A percentile compares a stretch with the other conserved stretches of the same genome.
These are phyloP conservation scores for Adelges cooleyi DNA, from an alignment of 1,140 invertebrate genomes.

Conservation along the genomic window DNA sequence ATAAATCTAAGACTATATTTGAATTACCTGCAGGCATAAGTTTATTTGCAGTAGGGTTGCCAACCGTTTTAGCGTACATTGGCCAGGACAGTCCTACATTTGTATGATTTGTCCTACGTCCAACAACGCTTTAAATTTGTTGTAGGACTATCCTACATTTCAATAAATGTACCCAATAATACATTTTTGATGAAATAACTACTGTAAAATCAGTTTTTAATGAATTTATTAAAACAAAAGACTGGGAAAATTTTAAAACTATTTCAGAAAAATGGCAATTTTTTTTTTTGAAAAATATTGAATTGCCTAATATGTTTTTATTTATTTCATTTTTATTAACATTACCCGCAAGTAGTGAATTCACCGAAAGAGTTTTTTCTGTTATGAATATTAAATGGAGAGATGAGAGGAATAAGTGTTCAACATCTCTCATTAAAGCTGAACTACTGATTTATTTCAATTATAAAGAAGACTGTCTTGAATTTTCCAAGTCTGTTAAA, in stretches of 20 bases:
- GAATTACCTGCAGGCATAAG: too few relatives aligned
- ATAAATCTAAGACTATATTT: too few relatives aligned
- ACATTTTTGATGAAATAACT: not conserved
- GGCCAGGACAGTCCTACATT: too few relatives aligned
- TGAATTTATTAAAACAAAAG: not conserved
- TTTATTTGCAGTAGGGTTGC: too few relatives aligned
- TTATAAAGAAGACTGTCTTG: not conserved
- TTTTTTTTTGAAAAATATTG: not conserved
- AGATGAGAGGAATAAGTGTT: not conserved
- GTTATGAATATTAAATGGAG: slow-evolving; percentile 2
- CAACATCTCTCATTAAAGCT: not conserved
- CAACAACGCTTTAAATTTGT: too few relatives aligned
- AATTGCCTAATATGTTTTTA: not conserved
- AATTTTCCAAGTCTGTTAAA: not conserved
- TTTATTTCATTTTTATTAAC: not conserved
- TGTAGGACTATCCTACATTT: too few relatives aligned
- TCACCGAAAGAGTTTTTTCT: slow-evolving; percentile 1
- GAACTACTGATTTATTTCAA: not conserved
- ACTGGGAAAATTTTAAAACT: not conserved
- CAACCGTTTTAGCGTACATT: too few relatives aligned
- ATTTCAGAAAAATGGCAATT: not conserved
- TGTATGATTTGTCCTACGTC: too few relatives aligned
- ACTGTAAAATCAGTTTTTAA: not conserved
- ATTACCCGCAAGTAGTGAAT: not conserved
- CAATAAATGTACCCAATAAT: too few relatives aligned